phyloP scores from a whole-genome alignment of 2,888 invertebrate genomes.

The Amblyjoppa proteus region DNA sequence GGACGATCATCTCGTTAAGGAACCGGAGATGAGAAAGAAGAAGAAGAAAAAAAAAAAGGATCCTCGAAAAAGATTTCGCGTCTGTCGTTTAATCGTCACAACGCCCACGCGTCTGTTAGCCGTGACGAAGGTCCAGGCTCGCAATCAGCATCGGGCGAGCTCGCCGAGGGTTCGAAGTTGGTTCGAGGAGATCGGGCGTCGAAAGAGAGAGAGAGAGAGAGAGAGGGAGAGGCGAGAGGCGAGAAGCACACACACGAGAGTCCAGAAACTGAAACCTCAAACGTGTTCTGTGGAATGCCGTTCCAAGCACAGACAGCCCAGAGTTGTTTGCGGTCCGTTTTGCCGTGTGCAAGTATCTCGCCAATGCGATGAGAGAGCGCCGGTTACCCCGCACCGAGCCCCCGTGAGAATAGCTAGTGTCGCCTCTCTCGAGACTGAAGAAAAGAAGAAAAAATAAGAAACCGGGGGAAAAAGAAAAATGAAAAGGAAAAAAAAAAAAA shows the following conservation, averaged over 20 bases:
- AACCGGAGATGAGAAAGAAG: not conserved
- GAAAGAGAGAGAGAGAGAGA: not conserved
- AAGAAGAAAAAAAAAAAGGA: conserved; percentile 2
- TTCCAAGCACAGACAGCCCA: conserved; percentile 57
- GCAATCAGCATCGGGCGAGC: conserved; percentile 1
- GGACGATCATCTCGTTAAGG: not conserved
- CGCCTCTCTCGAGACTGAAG: not conserved
- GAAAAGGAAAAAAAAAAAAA: not conserved
- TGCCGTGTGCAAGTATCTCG: conserved; percentile 43
- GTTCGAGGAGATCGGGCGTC: not conserved
- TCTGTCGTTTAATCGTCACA: not conserved
- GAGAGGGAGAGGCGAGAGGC: conserved; percentile 6
- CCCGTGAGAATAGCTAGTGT: conserved; percentile 18
- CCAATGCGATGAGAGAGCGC: not conserved
- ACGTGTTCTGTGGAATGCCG: conserved; percentile 82
- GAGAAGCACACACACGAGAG: conserved; percentile 31
- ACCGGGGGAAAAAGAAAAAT: not conserved
- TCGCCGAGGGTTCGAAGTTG: not conserved
- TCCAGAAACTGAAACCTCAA: conserved; percentile 76
- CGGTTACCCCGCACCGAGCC: not conserved
- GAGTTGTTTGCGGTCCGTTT: conserved; percentile 66
- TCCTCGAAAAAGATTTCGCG: conserved; percentile 11
- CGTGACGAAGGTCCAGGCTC: conserved; percentile 40
- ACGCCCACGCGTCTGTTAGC: conserved; percentile 46
- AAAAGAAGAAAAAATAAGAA: not conserved